phyloP scores from a whole-genome alignment of 2,888 invertebrate species.

The Xestia sexstrigata region DNA sequence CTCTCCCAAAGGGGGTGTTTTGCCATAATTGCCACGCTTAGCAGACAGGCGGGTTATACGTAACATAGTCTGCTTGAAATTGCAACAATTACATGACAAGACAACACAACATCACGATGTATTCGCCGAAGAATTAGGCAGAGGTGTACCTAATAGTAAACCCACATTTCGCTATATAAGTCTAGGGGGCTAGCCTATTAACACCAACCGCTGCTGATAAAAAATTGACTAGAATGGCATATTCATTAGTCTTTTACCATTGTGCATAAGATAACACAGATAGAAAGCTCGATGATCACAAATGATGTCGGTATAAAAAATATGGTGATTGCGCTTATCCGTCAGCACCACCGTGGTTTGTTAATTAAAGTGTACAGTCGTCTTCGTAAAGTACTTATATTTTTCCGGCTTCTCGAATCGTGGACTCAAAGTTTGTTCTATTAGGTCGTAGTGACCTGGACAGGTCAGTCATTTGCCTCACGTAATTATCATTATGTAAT shows the following conservation, averaged over 20 bases:
- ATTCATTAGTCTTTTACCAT: not conserved
- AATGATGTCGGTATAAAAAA: not conserved
- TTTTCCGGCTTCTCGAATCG: not conserved
- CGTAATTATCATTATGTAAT: not conserved
- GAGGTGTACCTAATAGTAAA: not conserved
- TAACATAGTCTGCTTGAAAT: too few species aligned
- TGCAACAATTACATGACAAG: not conserved
- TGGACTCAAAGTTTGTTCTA: not conserved
- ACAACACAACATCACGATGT: not conserved
- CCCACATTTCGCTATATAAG: not conserved
- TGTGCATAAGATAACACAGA: too few species aligned
- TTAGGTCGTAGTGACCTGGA: not conserved
- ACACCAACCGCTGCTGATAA: not conserved
- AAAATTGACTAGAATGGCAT: not conserved
- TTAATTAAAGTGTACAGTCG: not conserved
- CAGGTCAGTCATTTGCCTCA: not conserved
- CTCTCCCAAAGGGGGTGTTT: too few species aligned
- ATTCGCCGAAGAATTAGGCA: not conserved
- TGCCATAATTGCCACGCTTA: too few species aligned
- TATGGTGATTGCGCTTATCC: not conserved
- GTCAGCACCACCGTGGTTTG: not conserved
- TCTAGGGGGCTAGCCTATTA: not conserved
- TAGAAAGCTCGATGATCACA: not conserved
- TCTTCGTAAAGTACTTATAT: not conserved
- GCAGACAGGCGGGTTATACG: too few species aligned